Evolutionary conservation across 1,140 invertebrate genomes (phyloP), one percentile per base, ranked within the genome.

Genomic region (Drosophila ercepeae): DNA sequence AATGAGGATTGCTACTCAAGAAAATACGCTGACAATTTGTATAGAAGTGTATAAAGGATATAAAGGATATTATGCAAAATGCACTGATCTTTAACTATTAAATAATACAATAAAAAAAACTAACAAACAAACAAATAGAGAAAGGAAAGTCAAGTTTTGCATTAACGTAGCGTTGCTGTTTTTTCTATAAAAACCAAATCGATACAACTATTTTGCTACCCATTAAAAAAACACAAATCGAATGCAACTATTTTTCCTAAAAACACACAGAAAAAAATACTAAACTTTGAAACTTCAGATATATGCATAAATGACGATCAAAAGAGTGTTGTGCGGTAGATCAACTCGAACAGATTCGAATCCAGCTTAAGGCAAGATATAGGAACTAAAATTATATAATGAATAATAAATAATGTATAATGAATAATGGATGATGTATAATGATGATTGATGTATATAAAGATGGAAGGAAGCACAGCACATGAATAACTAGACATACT

Each of bases 271-370:
- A 9, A 52, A 50, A 9, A 52, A 50, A 8, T 16, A 18, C 16
- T 18, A 42, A 73, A 57, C 45, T 65, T 75, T 75, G 27, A 57
- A 59, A 48, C 51, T 67, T 79, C 45, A 60, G 67, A 69, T 45
- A 79, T 60, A 79, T 60, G 76, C 75, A 75, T 65, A 61, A 58
- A 75, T 64, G 78, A 82, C 78, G 78, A 82, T 82, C 78, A 82
- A 73, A 64, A 73, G 53, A 42, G 65, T 79, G 65, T 75, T 79
- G 77, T 79, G 76, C 58, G 59, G 41, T 71, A 79, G 36, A 59
- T 25, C 53, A 52, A 72, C 14, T 42, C 34, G n/a, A 51, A 49
- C 36, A 44, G 32, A 50, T 48, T 44, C 48, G 27, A 36, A 52
- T 25, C n/a, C 6, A 14, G 36, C 36, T 39, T 39, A 36, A 48